Conservation (phyloP, 2,888 invertebrate genomes). For the Crematogaster levior region DNA sequence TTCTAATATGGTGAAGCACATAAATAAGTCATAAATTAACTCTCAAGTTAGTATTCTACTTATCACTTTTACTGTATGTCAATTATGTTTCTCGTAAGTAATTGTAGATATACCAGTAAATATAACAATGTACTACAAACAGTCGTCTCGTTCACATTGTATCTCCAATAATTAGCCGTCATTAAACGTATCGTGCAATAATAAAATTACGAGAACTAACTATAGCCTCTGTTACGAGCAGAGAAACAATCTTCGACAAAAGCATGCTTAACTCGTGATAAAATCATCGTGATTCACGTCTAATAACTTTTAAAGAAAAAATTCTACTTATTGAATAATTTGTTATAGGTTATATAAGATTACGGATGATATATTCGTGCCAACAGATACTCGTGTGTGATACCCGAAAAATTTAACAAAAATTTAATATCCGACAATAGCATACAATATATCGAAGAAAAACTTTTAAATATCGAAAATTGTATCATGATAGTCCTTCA, state of each 20-base stretch:
- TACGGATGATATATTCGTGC: neutral
- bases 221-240: neutral
- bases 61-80: conserved; percentile 33
- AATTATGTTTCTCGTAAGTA: conserved; percentile 34
- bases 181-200: conserved; percentile 12
- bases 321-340: neutral
- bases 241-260: conserved; percentile 5
- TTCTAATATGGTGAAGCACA: conserved; percentile 7
- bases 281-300: neutral
- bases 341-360: neutral
- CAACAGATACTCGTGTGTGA: neutral
- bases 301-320: conserved; percentile 2
- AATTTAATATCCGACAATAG: neutral
- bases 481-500: neutral
- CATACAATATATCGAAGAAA: neutral
- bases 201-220: conserved; percentile 20
- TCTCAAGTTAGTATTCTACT: conserved; percentile 17
- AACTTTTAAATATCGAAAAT: conserved; percentile 7
- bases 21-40: conserved; percentile 10
- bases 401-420: neutral
- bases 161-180: conserved; percentile 16
- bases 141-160: neutral
- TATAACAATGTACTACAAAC: conserved; percentile 14
- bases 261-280: neutral
- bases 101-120: conserved; percentile 44